A percentile compares a stretch with the other conserved stretches of the same genome.
phyloP scores from a whole-genome alignment of 2,888 invertebrate species.

The Alloplasta piceator region DNA sequence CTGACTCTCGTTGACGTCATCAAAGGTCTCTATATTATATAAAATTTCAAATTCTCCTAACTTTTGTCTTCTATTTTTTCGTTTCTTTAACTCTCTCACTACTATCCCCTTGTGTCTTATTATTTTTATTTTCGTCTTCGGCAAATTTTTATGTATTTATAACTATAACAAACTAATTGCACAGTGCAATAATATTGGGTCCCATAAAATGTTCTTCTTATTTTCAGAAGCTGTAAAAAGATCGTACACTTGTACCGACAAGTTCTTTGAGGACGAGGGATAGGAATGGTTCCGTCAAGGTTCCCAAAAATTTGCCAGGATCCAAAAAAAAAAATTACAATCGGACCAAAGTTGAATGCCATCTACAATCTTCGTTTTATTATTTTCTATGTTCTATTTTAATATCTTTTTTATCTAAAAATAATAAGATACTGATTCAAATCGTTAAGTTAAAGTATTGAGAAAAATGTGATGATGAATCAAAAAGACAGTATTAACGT shows the following conservation, averaged over 20 bases:
- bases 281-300: background rate
- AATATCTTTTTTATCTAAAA: background rate
- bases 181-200: conserved; percentile 4
- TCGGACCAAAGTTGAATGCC: background rate
- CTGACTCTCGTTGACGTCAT: background rate
- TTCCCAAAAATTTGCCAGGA: background rate
- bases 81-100: background rate
- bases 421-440: background rate
- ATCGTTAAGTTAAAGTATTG: background rate
- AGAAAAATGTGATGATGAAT: background rate
- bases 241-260: conserved; percentile 5
- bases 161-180: background rate
- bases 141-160: background rate
- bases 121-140: background rate
- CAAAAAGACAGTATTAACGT: too few species aligned
- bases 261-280: background rate
- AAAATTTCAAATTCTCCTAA: background rate
- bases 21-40: too few species aligned
- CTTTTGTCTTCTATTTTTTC: background rate
- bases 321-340: background rate
- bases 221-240: conserved; percentile 8
- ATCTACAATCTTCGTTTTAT: background rate
- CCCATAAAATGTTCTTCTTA: background rate
- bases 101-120: background rate
- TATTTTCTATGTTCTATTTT: background rate